These are phyloP conservation scores for Drosophila dunni DNA, from an alignment of 1,140 invertebrate genomes.

Conservation along the genomic window DNA sequence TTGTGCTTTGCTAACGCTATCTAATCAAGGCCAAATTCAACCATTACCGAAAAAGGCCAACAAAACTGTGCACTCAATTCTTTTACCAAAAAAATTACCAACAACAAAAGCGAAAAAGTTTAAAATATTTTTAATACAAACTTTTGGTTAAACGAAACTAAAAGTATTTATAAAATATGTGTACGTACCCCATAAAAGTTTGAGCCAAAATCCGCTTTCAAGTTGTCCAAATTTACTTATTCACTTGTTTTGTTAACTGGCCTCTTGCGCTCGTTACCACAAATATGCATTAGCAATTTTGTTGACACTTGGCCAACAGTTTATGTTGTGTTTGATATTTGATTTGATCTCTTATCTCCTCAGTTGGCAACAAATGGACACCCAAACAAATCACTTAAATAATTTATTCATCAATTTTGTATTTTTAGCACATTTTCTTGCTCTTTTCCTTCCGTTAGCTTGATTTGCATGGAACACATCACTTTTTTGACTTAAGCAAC, in stretches of 20 bases:
- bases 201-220: not conserved
- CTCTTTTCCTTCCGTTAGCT: not conserved
- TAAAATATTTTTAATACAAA: too few relatives aligned
- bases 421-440: constrained; percentile 9
- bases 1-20: constrained; percentile 24
- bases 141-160: too few relatives aligned
- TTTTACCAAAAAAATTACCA: not conserved
- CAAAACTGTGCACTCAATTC: constrained; percentile 16
- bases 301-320: constrained; percentile 21
- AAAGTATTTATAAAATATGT: not conserved
- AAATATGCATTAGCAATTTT: constrained; percentile 29
- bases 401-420: not conserved
- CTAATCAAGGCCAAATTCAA: constrained; percentile 34
- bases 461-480: not conserved
- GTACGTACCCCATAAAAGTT: constrained; percentile 34
- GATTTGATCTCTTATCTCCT: not conserved
- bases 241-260: constrained; percentile 12
- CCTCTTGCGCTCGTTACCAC: constrained; percentile 11
- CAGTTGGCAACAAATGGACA: constrained; percentile 2
- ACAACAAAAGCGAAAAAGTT: too few relatives aligned
- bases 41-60: constrained; percentile 6
- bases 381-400: not conserved
- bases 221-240: constrained; percentile 28
- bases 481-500: too few relatives aligned
- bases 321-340: constrained; percentile 20